A percentile compares a stretch with the other conserved stretches of the same genome.
These are phyloP conservation scores for Taenaris catops DNA, from an alignment of 2,888 invertebrate genomes.

Conservation along the genomic window DNA sequence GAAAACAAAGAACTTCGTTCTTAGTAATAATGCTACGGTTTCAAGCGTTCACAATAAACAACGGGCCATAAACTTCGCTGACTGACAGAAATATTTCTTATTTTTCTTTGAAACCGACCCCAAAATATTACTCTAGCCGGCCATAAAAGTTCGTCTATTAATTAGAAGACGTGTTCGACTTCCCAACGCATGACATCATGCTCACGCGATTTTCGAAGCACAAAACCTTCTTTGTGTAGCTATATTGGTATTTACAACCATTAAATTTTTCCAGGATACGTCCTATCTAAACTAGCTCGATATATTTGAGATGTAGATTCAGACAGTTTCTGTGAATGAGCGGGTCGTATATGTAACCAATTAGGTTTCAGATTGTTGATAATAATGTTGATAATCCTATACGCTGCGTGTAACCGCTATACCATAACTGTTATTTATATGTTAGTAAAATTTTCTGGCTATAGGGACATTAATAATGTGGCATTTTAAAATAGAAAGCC, in stretches of 20 bases:
- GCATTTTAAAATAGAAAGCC: no score
- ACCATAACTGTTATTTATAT: no score
- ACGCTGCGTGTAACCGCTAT: no score
- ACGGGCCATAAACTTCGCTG: constrained; percentile 49
- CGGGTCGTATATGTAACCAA: no score
- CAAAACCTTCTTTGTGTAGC: constrained; percentile 64
- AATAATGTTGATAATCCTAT: no score
- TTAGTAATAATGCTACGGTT: constrained; percentile 40
- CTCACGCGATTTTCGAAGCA: constrained; percentile 44
- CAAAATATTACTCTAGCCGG: constrained; percentile 41
- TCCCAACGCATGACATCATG: constrained; percentile 62
- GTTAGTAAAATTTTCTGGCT: no score
- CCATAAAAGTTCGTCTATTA: constrained; percentile 62
- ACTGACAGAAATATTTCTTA: constrained; percentile 54
- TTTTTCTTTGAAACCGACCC: constrained; percentile 59
- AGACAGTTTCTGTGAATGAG: no score
- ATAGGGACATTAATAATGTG: no score
- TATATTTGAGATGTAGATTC: no score
- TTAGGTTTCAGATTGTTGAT: no score
- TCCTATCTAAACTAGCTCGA: no score
- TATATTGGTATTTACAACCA: constrained; percentile 7
- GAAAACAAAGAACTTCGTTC: constrained; percentile 56
- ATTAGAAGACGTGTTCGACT: constrained; percentile 45
- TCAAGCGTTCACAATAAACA: constrained; percentile 49
- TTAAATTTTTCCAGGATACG: constrained; percentile 4